Percentiles rank a stretch among this genome's conserved stretches.
Evolutionary conservation across 2,113 vertebrate species (phyloP).

Genomic region (Seriola rivoliana): DNA sequence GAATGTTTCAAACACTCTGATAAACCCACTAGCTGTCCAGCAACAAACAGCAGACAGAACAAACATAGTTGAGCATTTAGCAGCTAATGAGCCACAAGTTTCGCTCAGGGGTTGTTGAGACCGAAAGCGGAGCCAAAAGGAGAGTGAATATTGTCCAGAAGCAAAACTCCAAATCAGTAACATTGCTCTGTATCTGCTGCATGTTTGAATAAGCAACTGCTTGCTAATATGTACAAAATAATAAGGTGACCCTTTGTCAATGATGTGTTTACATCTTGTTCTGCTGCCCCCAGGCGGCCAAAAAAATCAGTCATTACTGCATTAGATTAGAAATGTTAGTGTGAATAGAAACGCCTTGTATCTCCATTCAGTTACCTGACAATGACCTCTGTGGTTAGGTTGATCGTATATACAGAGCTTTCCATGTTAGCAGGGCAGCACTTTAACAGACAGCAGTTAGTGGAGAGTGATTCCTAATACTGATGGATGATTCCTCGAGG

Average conservation of each 20-base stretch:
- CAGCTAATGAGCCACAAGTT: background rate
- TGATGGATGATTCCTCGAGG: conserved; percentile 41
- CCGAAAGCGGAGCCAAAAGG: background rate
- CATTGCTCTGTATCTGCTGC: background rate
- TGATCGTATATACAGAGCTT: conserved; percentile 4
- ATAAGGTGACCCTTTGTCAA: background rate
- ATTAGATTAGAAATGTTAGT: background rate
- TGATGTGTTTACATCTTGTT: background rate
- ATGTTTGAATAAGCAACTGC: background rate
- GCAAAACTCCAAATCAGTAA: too few relatives aligned
- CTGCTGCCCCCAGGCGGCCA: background rate
- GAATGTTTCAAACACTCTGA: too few relatives aligned
- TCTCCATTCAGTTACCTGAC: background rate
- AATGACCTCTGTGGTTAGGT: conserved; percentile 4
- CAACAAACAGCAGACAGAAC: too few relatives aligned
- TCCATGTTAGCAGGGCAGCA: conserved; percentile 8
- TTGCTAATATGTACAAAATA: background rate
- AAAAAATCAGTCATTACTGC: background rate
- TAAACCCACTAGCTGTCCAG: too few relatives aligned
- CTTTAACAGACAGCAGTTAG: conserved; percentile 24
- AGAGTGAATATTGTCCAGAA: background rate
- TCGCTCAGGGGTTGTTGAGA: background rate
- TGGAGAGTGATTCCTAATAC: conserved; percentile 6
- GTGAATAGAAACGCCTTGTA: background rate
- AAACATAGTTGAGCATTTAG: background rate